These are phyloP conservation scores for Crenichthys baileyi DNA, from an alignment of 2,797 vertebrate species.

Conservation along the genomic window DNA sequence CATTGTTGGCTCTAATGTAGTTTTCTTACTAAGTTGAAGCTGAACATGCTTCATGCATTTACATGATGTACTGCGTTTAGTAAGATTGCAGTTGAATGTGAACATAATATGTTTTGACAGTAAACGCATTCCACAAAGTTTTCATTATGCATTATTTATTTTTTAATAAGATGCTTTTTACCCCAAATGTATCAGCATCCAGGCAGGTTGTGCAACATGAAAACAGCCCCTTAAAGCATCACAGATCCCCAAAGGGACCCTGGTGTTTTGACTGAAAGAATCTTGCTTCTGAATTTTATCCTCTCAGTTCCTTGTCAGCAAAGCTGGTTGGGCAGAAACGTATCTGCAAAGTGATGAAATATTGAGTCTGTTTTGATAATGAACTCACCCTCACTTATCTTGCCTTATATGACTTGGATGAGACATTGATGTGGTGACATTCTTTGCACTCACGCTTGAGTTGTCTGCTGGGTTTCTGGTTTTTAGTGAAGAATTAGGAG, in stretches of 20 bases:
- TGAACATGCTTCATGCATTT: constrained; percentile 25
- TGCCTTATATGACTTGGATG: constrained; percentile 57
- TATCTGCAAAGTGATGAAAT: constrained; percentile 64
- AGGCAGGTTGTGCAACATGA: constrained; percentile 28
- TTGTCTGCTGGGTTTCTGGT: constrained; percentile 40
- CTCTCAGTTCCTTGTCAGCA: constrained; percentile 52
- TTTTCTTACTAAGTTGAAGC: constrained; percentile 14
- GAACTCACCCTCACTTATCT: constrained; percentile 60
- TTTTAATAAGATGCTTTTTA: constrained; percentile 27
- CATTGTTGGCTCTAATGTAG: neutral
- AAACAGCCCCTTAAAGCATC: constrained; percentile 52
- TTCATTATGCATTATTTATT: constrained; percentile 54
- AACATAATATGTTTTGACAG: constrained; percentile 44
- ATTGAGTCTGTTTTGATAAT: constrained; percentile 68
- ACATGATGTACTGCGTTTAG: constrained; percentile 14
- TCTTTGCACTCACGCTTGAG: constrained; percentile 39
- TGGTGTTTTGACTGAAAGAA: constrained; percentile 57
- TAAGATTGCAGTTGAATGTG: constrained; percentile 16
- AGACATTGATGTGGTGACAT: constrained; percentile 59
- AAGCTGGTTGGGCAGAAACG: constrained; percentile 50
- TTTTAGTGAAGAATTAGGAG: constrained; percentile 44
- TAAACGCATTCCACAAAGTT: constrained; percentile 33
- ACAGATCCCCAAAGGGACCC: constrained; percentile 33
- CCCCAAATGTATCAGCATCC: constrained; percentile 19
- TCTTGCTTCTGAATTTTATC: constrained; percentile 44